Evolutionary conservation across 53 echinoderm and acorn worm genomes (phyloP), one percentile per base, ranked within the genome.

Genomic region (Echinometra lucunter): DNA sequence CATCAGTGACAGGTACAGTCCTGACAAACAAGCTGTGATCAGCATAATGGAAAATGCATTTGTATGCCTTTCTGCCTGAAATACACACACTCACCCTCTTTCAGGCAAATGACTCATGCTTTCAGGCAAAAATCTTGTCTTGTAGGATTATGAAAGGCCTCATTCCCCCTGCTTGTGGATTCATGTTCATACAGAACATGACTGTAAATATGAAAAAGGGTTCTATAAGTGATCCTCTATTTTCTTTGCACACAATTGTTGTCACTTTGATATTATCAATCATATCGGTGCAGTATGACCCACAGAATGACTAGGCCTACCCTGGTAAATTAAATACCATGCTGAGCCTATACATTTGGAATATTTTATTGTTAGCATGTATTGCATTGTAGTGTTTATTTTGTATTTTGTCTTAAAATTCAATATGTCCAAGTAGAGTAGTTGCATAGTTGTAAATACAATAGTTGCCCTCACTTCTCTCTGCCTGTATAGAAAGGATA

Each of bases 1-100:
- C 88, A 23, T 88, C 2, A 28, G 28, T 88, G 90, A 90, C 90
- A 90, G 90, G 40, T 58, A 40, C 25, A 58, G 45, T 60, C 78
- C 19, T 40, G 57, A 60, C 90, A 90, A 90, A 90, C 90, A 90
- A 57, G 90, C 66, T 90, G 90, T 58, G 58, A 90, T 90, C 90
- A 90, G 90, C 90, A 90, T 90, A 90, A 90, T 90, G 90, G 90
- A 90, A 58, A 90, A 90, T 63, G 90, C 66, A 90, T 90, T 90
- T 90, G 88, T 88, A 53, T 88, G 88, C 83, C 83, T 42, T 47
- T 83, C 45, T 47, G 83, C 88, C 56, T 56, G 88, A 55, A 49
- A 88, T 88, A 28, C 88, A 88, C 83, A 45, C 78, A 78, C 78
- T 17, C 78, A 88, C 83, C 25, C 78, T 40, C 78, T 17, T 42